Base-by-base conservation (phyloP, 2,113 vertebrate genomes). In the Osmerus mordax region DNA sequence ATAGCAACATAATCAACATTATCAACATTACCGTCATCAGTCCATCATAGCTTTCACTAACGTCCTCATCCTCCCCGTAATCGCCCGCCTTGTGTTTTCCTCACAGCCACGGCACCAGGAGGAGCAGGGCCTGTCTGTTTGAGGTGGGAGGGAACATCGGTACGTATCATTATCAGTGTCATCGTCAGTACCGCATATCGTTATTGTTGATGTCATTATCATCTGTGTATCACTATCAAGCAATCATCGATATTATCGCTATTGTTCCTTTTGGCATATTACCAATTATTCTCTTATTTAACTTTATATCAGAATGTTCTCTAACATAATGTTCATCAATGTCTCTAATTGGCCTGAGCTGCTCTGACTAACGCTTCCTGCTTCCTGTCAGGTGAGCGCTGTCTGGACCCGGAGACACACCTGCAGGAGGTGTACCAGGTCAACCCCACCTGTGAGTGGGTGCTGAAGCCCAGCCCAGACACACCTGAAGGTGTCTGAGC, bases 371-470 rank as follows among this genome's bases (percentile, higher is more conserved):
- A 36, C 32, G 14, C 15, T 54, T 74, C 56, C 13, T 71, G 41
- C 59, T 71, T 80, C 74, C 87, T 75, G 15, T 0, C 81, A 99
- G 97, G 94, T 75, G 94, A 98, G 71, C 94, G 97, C 47, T 95
- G 96, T 71, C 89, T 99, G 84, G 96, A 96, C 73, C 95, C 94
- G 0, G 95, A 97, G 47, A 92, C 96, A 0, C 85, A 92, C 47
- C 89, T 99, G 70, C 81, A 98, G 78, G 96, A 98, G 23, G 92
- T 99, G 52, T 95, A 97, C 89, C 92, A 25, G 66, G 92, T 91
- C 8, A 99, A 99, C 79, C 95, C 97, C 80, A 91, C 93, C 66
- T 97, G 97, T 84, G 94, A 96, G 75, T 99, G 97, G 97, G 90
- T 98, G 77, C 92, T 99, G 80, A 98, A 98, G 81, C 94, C 94